phyloP scores from a whole-genome alignment of 2,888 invertebrate species.

The Aelia acuminata region DNA sequence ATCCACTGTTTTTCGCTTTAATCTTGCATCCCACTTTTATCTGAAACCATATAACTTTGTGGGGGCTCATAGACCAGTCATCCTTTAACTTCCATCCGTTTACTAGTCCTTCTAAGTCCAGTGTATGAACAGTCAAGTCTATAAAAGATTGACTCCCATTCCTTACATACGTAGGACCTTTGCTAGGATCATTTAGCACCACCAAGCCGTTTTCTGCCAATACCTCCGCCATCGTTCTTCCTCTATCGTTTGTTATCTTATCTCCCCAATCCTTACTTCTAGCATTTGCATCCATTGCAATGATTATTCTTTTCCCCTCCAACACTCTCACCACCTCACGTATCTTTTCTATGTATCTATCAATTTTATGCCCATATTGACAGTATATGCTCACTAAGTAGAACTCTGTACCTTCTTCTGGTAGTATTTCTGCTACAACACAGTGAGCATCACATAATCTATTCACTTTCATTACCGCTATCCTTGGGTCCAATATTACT shows the following conservation, averaged over 20 bases:
- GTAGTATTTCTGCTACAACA: neutral
- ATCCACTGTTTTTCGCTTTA: neutral
- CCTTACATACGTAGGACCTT: neutral
- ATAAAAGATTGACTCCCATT: neutral
- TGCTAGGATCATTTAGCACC: neutral
- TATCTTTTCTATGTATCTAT: neutral
- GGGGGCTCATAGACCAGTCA: neutral
- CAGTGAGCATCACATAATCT: neutral
- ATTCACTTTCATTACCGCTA: neutral
- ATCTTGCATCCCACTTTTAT: neutral
- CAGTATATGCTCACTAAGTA: slow-evolving; percentile 19
- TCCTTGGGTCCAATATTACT: neutral
- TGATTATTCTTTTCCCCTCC: neutral
- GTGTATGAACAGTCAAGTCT: neutral
- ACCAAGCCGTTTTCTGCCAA: neutral
- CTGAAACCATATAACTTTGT: neutral
- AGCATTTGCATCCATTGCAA: neutral
- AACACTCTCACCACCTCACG: neutral
- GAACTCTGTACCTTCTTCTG: neutral
- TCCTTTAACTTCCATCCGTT: neutral
- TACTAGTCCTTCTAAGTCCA: neutral
- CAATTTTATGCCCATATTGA: neutral
- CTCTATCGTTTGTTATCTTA: neutral
- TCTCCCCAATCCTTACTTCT: slow-evolving; percentile 4
- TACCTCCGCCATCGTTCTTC: neutral